Percentiles rank a stretch among this genome's conserved stretches.
Evolutionary conservation across 1,140 invertebrate species (phyloP).

Genomic region (Drosophila subpulchrella): DNA sequence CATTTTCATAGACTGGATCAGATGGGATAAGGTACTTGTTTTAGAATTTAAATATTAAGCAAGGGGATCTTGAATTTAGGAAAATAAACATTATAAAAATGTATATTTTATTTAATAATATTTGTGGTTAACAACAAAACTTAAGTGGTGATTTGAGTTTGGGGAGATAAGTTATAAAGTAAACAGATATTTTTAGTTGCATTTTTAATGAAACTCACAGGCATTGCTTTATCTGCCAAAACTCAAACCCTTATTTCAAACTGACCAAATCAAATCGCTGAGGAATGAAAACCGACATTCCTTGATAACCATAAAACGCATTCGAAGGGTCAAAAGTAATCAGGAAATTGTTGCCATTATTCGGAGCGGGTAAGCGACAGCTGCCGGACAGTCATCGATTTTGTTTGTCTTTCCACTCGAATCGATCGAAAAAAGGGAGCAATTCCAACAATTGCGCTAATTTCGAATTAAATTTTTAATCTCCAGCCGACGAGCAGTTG

Average conservation of each 20-base stretch:
- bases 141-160: too few relatives aligned
- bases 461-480: slow-evolving; percentile 83
- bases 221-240: not conserved
- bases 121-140: too few relatives aligned
- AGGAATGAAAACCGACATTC: slow-evolving; percentile 49
- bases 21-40: too few relatives aligned
- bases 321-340: slow-evolving; percentile 65
- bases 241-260: not conserved
- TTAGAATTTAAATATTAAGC: too few relatives aligned
- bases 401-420: slow-evolving; percentile 65
- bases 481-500: slow-evolving; percentile 57
- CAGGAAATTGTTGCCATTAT: slow-evolving; percentile 77
- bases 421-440: slow-evolving; percentile 58
- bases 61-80: too few relatives aligned
- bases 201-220: too few relatives aligned
- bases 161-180: too few relatives aligned
- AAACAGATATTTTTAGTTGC: not conserved
- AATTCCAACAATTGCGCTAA: slow-evolving; percentile 81
- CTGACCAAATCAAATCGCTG: slow-evolving; percentile 32
- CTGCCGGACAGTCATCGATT: slow-evolving; percentile 50
- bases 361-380: slow-evolving; percentile 34
- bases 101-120: too few relatives aligned
- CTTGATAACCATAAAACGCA: slow-evolving; percentile 62
- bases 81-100: too few relatives aligned
- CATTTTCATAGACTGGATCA: too few relatives aligned